These are phyloP conservation scores for Ellobius talpinus DNA, from an alignment of 2,113 vertebrate species.

Conservation along the genomic window DNA sequence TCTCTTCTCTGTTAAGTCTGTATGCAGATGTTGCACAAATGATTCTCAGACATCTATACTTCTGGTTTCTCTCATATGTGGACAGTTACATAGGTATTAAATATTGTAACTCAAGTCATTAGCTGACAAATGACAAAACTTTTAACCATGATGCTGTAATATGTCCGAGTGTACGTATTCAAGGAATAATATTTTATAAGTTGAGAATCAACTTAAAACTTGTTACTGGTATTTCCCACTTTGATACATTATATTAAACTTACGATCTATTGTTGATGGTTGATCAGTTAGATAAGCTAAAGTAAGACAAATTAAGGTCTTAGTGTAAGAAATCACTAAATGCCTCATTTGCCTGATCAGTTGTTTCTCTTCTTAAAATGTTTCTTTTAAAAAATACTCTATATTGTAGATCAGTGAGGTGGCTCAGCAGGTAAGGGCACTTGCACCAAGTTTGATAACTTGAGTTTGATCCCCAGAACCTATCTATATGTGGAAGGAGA, in stretches of 20 bases:
- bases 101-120: background rate
- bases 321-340: background rate
- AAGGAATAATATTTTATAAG: background rate
- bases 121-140: background rate
- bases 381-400: background rate
- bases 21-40: background rate
- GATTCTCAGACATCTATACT: background rate
- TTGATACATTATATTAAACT: background rate
- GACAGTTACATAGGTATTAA: background rate
- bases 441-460: background rate
- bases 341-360: background rate
- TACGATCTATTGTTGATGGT: background rate
- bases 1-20: background rate
- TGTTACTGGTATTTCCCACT: background rate
- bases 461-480: background rate
- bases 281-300: background rate
- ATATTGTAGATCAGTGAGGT: background rate
- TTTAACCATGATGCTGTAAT: background rate
- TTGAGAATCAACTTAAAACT: background rate
- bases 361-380: background rate
- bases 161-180: background rate
- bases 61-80: background rate
- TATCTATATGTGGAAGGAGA: background rate
- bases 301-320: background rate
- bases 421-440: background rate